These are phyloP conservation scores for Myathropa florea DNA, from an alignment of 2,888 invertebrate species.

Conservation along the genomic window DNA sequence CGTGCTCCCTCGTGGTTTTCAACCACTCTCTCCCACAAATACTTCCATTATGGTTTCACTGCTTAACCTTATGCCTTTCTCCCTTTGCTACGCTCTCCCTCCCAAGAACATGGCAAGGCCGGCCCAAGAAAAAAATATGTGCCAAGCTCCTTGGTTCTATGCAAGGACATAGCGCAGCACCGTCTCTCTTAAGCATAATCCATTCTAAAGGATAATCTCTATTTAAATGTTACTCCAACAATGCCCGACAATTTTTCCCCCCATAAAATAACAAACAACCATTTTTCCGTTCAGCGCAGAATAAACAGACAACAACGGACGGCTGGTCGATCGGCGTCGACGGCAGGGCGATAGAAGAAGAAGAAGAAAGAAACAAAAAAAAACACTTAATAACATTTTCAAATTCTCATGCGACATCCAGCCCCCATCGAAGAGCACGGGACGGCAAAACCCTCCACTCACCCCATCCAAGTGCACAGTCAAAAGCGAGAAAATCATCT, in stretches of 20 bases:
- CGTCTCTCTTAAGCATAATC: constrained; percentile 24
- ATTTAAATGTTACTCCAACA: constrained; percentile 27
- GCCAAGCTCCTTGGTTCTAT: background rate
- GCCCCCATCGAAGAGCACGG: background rate
- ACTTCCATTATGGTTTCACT: background rate
- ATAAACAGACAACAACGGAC: constrained; percentile 38
- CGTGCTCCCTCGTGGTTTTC: no score
- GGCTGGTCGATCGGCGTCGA: background rate
- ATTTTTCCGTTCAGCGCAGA: constrained; percentile 8
- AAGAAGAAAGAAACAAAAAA: background rate
- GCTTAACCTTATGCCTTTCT: background rate
- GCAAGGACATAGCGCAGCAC: background rate
- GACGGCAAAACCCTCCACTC: background rate
- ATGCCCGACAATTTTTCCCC: constrained; percentile 36
- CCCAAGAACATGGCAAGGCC: no score
- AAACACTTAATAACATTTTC: constrained; percentile 41
- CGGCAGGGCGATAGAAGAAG: background rate
- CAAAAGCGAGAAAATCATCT: background rate
- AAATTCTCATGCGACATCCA: constrained; percentile 26
- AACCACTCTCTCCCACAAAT: background rate
- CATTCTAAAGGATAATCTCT: constrained; percentile 43
- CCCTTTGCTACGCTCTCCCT: background rate
- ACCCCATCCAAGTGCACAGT: background rate
- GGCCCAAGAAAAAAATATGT: background rate
- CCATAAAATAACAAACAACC: constrained; percentile 16